Evolutionary conservation across 2,113 vertebrate genomes (phyloP), one percentile per base, ranked within the genome.

Genomic region (Egretta garzetta): DNA sequence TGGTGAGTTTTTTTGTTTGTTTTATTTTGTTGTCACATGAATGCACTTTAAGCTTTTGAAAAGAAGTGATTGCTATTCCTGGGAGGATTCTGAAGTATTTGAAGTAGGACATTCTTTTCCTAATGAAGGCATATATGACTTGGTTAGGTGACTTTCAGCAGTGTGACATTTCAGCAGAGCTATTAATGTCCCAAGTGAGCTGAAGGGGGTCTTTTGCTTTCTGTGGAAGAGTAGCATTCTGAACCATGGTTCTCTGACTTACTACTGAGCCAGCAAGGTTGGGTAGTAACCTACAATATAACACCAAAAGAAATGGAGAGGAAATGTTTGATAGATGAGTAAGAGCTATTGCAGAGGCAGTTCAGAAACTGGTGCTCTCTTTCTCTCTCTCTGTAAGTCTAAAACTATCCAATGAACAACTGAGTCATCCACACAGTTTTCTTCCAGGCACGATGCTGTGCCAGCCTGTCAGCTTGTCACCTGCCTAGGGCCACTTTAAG

Each of bases 41-140:
- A 91, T 79, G 96, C 96, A 98, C 95, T 98, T 97, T 97, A 97
- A 89, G 37, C 28, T 87, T 93, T 86, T 76, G 50, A 66, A 88
- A 81, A 86, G 20, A 87, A 88, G 64, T 60, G 49, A 67, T 50
- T 73, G 64, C n/a, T 82, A 8, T 75, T 91, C 60, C 81, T 93
- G 55, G 28, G 59, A 85, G 55, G 19, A 73, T 68, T 83, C 39
- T 83, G 39, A 62, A 39, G 45, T 18, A 43, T 62, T 49, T 86
- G 17, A 92, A 75, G 32, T 77, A 27, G 67, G 39, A 66, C 59
- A 12, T 30, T 88, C 18, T 72, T 88, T 79, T 75, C 68, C 4
- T 7, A 30, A 64, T 68, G 39, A 63, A 15, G 88, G 8, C 28
- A 10, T 49, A 9, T 76, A 74, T 56, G 45, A 67, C 16, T 41